Base-by-base conservation (phyloP, 1,140 invertebrate genomes). In the Penaeus japonicus region DNA sequence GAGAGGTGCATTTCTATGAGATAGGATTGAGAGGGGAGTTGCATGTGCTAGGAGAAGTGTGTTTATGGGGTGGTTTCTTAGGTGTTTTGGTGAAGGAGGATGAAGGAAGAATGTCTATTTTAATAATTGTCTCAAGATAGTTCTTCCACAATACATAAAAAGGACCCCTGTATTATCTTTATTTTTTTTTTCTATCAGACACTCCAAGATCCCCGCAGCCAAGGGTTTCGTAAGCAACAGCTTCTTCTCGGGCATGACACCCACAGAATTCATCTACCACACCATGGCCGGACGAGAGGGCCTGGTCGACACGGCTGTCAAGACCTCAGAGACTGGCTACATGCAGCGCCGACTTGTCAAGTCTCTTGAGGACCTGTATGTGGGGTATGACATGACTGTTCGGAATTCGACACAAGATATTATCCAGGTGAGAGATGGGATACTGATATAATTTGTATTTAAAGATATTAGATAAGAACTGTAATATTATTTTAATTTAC, bases 161-260 rank as follows among this genome's bases (percentile, higher is more conserved):
- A n/a, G n/a, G n/a, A n/a, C n/a, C n/a, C n/a, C n/a, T n/a, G n/a
- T n/a, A n/a, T 91, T 85, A 93, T 92, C n/a, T n/a, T n/a, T n/a
- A n/a, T n/a, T n/a, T n/a, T n/a, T n/a, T 91, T 84, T 91, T n/a
- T 87, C 32, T n/a, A 5, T 47, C 75, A 89, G 85, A 32, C 85
- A 89, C 95, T 96, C 97, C 10, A 97, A 97, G 91, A 95, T 95
- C 89, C 98, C 98, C 4, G 96, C 95, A 80, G 98, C 99, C 0
- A 97, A 98, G 93, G 99, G 99, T 54, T 99, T 99, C 93, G 99
- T 99, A 0, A 96, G 97, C 92, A 99, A 99, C 93, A 99, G 98
- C 92, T 99, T 99, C 94, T 99, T 97, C 93, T 96, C 97, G 7
- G 99, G 99, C 0, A 93, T 99, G 32, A 99, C 97, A 0, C 97